Base-by-base conservation (phyloP, 2,113 vertebrate genomes). In the Paedocypris sp. region DNA sequence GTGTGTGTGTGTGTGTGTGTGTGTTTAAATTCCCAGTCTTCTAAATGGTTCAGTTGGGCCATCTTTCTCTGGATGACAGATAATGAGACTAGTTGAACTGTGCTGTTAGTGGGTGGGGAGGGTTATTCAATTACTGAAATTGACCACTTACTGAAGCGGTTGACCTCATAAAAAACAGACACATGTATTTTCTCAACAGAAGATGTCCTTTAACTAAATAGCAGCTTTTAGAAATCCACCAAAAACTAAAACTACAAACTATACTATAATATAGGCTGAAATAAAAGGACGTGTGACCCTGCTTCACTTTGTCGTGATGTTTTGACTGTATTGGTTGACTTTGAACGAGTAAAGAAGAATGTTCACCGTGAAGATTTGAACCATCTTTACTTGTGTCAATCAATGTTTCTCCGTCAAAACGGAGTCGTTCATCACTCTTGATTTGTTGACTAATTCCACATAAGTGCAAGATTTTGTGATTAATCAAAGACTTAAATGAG, bases 61-160 rank as follows among this genome's bases (percentile, higher is more conserved):
- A 16, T 18, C 35, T 32, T 58, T 58, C 28, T 11, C n/a, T 36
- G 25, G 31, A 32, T 39, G 20, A 11, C 16, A 42, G 28, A 60
- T 71, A 71, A 71, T 63, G 58, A 48, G 38, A 38, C 36, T 46
- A 41, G 15, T 57, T 54, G 58, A n/a, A 23, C 31, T n/a, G 60
- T 61, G 42, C 25, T 42, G 41, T 39, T 43, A 54, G 22, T 29
- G 54, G 62, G 22, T 18, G 9, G 36, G 52, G 36, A 18, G 48
- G 48, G 15, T 67, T 52, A n/a, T 35, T 39, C 62, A 71, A 58
- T 71, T 68, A 60, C 53, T 26, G 47, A 50, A 73, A 71, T 66
- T 47, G 35, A 29, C 57, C 25, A 64, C 63, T 52, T 63, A 60
- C 26, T 50, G 42, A 63, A 66, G 62, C 1, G 3, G 67, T 39